Conservation (phyloP, 2,797 vertebrate species). For the Toxotes lorentzi region DNA sequence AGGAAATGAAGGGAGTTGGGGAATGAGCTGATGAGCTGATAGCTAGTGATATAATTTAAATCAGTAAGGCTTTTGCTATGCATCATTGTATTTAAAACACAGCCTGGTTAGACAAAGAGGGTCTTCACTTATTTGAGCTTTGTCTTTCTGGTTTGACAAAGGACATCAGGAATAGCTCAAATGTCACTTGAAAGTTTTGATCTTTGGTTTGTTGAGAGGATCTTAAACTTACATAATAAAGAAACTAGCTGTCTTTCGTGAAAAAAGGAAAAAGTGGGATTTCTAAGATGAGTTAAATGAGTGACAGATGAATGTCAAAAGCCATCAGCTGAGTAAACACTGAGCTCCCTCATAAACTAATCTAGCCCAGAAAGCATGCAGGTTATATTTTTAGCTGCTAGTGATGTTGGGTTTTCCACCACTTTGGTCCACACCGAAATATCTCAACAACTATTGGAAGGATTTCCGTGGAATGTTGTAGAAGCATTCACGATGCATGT, state of each 20-base stretch:
- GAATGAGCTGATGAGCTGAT: not conserved
- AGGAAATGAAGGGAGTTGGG: not conserved
- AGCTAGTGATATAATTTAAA: not conserved
- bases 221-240: not conserved
- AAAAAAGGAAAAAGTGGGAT: not conserved
- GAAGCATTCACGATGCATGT: not conserved
- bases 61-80: not conserved
- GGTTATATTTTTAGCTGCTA: constrained; percentile 24
- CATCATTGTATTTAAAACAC: not conserved
- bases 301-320: constrained; percentile 14
- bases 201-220: not conserved
- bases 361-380: constrained; percentile 5
- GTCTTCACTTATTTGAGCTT: not conserved
- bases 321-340: constrained; percentile 25
- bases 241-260: not conserved
- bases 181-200: not conserved
- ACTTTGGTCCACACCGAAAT: constrained; percentile 13
- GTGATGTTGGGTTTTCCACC: not conserved
- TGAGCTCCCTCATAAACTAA: not conserved
- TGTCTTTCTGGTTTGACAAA: not conserved
- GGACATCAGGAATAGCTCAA: not conserved
- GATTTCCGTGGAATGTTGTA: not conserved
- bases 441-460: not conserved
- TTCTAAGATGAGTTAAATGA: constrained; percentile 10
- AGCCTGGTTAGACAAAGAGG: not conserved